Evolutionary conservation across 2,888 invertebrate genomes (phyloP), one percentile per base, ranked within the genome.

Genomic region (Clusia tigrina): DNA sequence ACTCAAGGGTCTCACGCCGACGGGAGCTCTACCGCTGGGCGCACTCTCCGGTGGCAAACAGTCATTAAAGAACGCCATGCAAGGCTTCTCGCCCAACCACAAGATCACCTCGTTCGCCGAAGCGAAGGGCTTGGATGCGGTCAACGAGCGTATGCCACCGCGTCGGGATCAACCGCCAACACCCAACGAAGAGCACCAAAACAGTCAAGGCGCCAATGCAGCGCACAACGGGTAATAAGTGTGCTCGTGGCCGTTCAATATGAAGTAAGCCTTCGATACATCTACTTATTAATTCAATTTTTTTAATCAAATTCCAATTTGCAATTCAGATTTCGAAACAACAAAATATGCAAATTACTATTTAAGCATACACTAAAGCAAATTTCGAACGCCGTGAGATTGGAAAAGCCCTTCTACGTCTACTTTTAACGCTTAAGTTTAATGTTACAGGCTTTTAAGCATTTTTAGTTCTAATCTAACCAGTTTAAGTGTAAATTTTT

Each of bases 121-220:
- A 86, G 98, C 98, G 71, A 98, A 98, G 85, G 96, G 96, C 69
- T 86, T 99, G 84, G 99, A 99, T 86, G 96, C 97, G 80, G 94
- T 98, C 85, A 99, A 99, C 87, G 99, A 99, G 87, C 91, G 98
- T 76, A 98, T 98, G 97, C 98, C 98, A 61, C 98, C 98, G 32
- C 88, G 96, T 74, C 88, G 96, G 77, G 93, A 77, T 55, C 95
- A 96, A 86, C 95, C 97, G 82, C 91, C 88, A 71, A 88, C 88
- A 56, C 88, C 88, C 64, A 78, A 72, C 63, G 82, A 82, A 37
- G 81, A 82, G 57, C 73, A 72, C 58, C 71, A 72, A 55, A 72
- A 70, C 48, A 77, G 68, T n/a, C 71, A 73, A 59, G 74, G 69
- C 38, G 76, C 72, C 64, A 73, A 75, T 38, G 70, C 78, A 63